Percentiles rank a stretch among this genome's conserved stretches.
Conservation (phyloP, 2,797 vertebrate genomes). For the Mormyrus proboscirostris region DNA sequence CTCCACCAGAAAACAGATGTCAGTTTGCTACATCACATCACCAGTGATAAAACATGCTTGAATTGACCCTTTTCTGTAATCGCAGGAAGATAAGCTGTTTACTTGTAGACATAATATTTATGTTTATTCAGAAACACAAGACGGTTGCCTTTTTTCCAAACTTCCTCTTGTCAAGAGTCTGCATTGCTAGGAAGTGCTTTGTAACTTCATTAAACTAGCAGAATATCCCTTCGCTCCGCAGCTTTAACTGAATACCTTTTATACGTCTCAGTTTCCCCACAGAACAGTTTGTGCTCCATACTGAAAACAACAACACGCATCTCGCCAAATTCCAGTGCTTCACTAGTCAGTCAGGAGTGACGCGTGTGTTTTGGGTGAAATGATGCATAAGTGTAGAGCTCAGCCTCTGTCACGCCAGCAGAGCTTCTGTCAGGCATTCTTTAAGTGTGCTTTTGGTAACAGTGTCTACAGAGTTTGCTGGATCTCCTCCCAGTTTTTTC, state of each 20-base stretch:
- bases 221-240: background rate
- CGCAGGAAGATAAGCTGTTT: background rate
- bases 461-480: background rate
- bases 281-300: background rate
- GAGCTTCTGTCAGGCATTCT: background rate
- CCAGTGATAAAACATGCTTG: constrained; percentile 1
- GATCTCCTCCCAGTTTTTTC: background rate
- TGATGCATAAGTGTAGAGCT: background rate
- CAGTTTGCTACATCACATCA: background rate
- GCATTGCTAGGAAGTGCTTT: background rate
- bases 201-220: background rate
- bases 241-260: background rate
- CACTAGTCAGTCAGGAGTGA: background rate
- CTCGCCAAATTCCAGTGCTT: background rate
- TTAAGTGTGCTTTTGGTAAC: background rate
- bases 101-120: background rate
- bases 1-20: constrained; percentile 5
- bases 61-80: background rate
- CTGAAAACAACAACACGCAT: background rate
- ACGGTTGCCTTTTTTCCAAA: background rate
- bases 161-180: background rate
- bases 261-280: background rate
- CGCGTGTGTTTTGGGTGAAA: background rate
- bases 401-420: background rate
- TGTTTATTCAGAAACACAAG: background rate